Evolutionary conservation across 2,888 invertebrate species (phyloP), one percentile per base, ranked within the genome.

Genomic region (Eulithis prunata): DNA sequence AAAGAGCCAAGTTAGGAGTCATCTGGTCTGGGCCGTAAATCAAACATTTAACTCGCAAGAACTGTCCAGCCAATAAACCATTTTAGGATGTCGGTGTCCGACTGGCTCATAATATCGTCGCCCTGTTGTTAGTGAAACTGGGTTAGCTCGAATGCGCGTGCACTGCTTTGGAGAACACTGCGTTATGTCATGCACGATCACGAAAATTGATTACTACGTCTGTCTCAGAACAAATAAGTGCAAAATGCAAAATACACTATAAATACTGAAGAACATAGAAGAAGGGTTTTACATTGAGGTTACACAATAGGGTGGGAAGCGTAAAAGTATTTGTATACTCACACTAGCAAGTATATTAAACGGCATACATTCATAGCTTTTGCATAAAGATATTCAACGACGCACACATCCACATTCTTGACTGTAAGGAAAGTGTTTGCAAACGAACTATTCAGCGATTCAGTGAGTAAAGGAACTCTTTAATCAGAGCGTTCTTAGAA

Each of bases 21-120:
- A 75, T 77, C 80, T 78, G 80, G 82, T 80, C 82, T 78, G 73
- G 73, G 66, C 71, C 79, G 78, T 88, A 88, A 87, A 88, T 88
- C 87, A 88, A 81, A 83, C 84, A 83, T 87, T 88, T 87, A 87
- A 84, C 82, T 80, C 82, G 81, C 83, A 74, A 74, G 75, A 76
- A 76, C 82, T 86, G 87, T 84, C 85, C 78, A 78, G 79, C 85
- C 85, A 86, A 87, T 87, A 87, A 87, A 83, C 78, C 80, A 82
- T 82, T 80, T 82, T 83, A 80, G 82, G 77, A 76, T 74, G 79
- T 77, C 72, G 75, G 78, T 76, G 78, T 69, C 76, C 79, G 76
- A 79, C 75, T 80, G 77, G 77, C 78, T 80, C 79, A 78, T 78
- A 79, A 79, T 78, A 80, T 74, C 72, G 74, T 76, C 70, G 63